Base-by-base conservation (phyloP, 1,140 invertebrate genomes). In the Cotesia chilonis region DNA sequence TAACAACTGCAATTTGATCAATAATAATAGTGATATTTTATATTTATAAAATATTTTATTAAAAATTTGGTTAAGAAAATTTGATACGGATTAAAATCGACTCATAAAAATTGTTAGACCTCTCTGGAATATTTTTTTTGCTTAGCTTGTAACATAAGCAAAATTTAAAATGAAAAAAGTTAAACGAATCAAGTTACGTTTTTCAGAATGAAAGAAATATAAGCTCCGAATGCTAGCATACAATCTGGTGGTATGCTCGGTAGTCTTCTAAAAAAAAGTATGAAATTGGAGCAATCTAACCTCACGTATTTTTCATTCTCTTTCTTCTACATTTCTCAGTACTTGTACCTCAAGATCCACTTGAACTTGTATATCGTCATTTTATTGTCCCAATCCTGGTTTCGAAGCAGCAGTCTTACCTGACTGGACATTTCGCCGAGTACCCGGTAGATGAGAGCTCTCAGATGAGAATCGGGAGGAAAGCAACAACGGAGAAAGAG, bases 361-460 rank as follows among this genome's bases (percentile, higher is more conserved):
- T 47, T 38, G 5, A 57, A 6, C 41, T 63, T 70, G 51, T 52
- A 47, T 61, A 4, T 70, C 14, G 47, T 54, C 52, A 28, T 35
- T 54, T 52, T 64, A 37, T 17, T 14, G 14, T 36, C 35, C 37
- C 9, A 10, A n/a, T n/a, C 10, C 17, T 55, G 12, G 12, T 55
- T 5, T n/a, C 5, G 5, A 20, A 17, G n/a, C 20, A 20, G 57
- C 37, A 35, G 10, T 41, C 41, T 64, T 36, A 64, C 60, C 55
- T 69, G 60, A 47, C 69, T 57, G 69, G 69, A 71, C 69, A 71
- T 71, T 71, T 66, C 66, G 9, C 41, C 10, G 41, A 47, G 41
- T 47, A 7, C 41, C 41, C 10, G 10, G 6, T 10, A 47, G 41
- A 47, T 47, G 41, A 47, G 41, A 47, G 41, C 5, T 10, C 10